Percentiles rank a stretch among this genome's conserved stretches.
Evolutionary conservation across 2,888 invertebrate genomes (phyloP).

Genomic region (Pecten maximus): DNA sequence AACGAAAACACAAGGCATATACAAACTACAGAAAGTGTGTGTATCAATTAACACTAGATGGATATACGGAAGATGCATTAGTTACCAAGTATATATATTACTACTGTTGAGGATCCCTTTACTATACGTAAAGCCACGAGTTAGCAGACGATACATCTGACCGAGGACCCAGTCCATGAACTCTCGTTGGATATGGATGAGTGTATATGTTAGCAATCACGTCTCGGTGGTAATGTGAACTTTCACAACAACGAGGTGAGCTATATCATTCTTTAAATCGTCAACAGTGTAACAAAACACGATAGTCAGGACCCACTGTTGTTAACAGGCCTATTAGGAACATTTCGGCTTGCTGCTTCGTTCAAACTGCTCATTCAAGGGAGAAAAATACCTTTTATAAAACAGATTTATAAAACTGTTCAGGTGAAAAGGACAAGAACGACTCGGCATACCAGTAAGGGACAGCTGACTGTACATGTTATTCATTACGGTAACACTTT

Average conservation of each 20-base stretch:
- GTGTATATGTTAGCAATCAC: slow-evolving; percentile 12
- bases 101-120: not conserved
- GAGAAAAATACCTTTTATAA: slow-evolving; percentile 34
- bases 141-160: slow-evolving; percentile 18
- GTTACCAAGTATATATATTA: not conserved
- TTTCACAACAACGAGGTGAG: slow-evolving; percentile 32
- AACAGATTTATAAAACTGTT: slow-evolving; percentile 35
- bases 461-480: slow-evolving; percentile 18
- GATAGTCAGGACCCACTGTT: not conserved
- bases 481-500: slow-evolving; percentile 17
- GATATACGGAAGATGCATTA: not conserved
- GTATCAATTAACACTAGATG: not conserved
- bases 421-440: not conserved
- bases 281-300: slow-evolving; percentile 9
- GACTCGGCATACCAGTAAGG: not conserved
- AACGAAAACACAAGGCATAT: not conserved
- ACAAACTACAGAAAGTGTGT: not conserved
- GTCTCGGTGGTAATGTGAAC: not conserved
- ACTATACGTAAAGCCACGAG: not conserved
- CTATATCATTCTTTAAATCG: slow-evolving; percentile 17
- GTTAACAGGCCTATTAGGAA: slow-evolving; percentile 3
- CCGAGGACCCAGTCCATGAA: not conserved
- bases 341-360: slow-evolving; percentile 2
- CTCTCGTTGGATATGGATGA: not conserved
- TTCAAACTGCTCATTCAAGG: slow-evolving; percentile 29